Base-by-base conservation (phyloP, 2,888 invertebrate genomes). In the Ormyrus labotus region DNA sequence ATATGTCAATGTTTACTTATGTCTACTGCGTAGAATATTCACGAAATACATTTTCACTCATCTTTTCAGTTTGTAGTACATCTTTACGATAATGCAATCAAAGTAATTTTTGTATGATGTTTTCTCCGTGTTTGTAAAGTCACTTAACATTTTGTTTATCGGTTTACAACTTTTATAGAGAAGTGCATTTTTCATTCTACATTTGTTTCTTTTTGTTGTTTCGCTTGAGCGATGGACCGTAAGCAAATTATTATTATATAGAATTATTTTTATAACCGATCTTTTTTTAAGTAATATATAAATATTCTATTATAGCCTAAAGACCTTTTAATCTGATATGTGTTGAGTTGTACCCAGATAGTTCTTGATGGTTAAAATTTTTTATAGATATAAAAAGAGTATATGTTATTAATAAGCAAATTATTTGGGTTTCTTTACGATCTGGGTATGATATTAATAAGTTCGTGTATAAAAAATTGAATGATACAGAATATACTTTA, bases 211-310 rank as follows among this genome's bases (percentile, higher is more conserved):
- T 68, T 67, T 70, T 68, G 57, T 61, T 69, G 65, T 47, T 19
- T 48, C 50, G 11, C 51, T 58, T 57, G 50, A 64, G 48, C 48
- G 63, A 64, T 48, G 68, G 45, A 73, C n/a, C 73, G 57, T 8
- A 9, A 58, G n/a, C 34, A 47, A 53, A 55, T 60, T 72, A 61
- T 69, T 55, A 55, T 60, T 72, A 61, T 69, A 50, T 73, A 48
- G 68, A 60, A 68, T 63, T 73, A 73, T 48, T 72, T 72, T 67
- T n/a, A 63, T 61, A 70, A 69, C 57, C 69, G 6, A 55, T 76
- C 48, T 47, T 48, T 64, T 64, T 73, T 69, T 70, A 70, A 64
- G 55, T 64, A 48, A 10, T 8, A 50, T 64, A 75, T 60, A 34
- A 4, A 34, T 34, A 34, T 34, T 34, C 3, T 34, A 34, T 34